Percentiles rank a stretch among this genome's conserved stretches.
These are phyloP conservation scores for Cheiracanthium punctorium DNA, from an alignment of 2,888 invertebrate species.

Conservation along the genomic window DNA sequence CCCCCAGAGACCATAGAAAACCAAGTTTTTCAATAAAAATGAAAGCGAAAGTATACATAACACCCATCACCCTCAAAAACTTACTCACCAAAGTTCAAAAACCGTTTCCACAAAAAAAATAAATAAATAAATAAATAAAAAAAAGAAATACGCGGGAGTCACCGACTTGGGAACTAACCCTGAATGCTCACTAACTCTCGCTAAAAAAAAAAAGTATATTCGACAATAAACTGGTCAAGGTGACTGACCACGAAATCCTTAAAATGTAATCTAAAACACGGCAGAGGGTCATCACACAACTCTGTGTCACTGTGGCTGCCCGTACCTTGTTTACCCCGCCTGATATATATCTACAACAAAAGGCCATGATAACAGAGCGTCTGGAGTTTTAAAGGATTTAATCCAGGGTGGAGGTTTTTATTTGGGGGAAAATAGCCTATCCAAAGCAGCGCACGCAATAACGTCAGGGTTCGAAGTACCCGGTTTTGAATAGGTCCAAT, in stretches of 20 bases:
- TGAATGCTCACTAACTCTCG: background rate
- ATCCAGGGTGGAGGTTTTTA: constrained; percentile 1
- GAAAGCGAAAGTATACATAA: no score
- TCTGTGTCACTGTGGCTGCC: constrained; percentile 14
- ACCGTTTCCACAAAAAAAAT: background rate
- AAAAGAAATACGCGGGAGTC: background rate
- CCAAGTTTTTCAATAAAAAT: no score
- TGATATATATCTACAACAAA: background rate
- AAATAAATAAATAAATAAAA: background rate
- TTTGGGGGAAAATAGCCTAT: background rate
- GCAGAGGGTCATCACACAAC: background rate
- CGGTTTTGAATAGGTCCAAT: background rate
- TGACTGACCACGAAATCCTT: background rate
- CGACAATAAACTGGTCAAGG: background rate
- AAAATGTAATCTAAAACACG: background rate
- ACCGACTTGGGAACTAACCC: constrained; percentile 10
- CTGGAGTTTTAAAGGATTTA: background rate
- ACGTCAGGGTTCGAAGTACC: constrained; percentile 5
- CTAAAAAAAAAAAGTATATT: no score
- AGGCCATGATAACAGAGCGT: background rate
- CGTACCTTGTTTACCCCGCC: background rate
- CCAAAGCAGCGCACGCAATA: constrained; percentile 4
- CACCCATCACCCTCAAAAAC: no score
- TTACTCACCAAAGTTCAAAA: background rate
- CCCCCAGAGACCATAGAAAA: no score